These are phyloP conservation scores for Chloroceryle amazona DNA, from an alignment of 2,797 vertebrate species.

Conservation along the genomic window DNA sequence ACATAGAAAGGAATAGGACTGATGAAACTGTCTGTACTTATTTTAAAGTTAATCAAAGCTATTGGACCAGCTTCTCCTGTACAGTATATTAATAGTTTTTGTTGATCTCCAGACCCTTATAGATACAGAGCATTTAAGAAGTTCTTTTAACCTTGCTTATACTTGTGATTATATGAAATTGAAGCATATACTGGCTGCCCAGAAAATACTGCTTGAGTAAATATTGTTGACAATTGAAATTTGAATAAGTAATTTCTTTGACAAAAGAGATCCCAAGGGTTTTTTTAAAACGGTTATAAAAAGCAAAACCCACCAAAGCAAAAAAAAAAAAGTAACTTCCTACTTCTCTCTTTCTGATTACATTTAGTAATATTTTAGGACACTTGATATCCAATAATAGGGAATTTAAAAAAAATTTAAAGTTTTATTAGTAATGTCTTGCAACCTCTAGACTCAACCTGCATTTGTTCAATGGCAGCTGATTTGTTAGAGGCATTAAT, in stretches of 20 bases:
- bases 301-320: background rate
- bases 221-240: background rate
- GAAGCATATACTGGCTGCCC: background rate
- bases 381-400: background rate
- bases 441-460: background rate
- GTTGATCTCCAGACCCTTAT: background rate
- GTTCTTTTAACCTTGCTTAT: background rate
- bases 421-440: background rate
- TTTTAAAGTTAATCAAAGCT: background rate
- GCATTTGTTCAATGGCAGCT: background rate
- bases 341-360: background rate
- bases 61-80: background rate
- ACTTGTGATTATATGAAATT: background rate
- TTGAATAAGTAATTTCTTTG: background rate
- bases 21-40: background rate
- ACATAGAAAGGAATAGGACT: background rate
- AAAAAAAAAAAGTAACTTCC: background rate
- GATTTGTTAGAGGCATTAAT: background rate
- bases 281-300: background rate
- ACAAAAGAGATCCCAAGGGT: rapidly evolving
- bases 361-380: background rate
- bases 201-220: background rate
- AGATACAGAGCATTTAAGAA: background rate
- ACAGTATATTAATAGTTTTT: background rate
- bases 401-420: background rate